These are phyloP conservation scores for Lampropteryx suffumata DNA, from an alignment of 2,888 invertebrate genomes.

Conservation along the genomic window DNA sequence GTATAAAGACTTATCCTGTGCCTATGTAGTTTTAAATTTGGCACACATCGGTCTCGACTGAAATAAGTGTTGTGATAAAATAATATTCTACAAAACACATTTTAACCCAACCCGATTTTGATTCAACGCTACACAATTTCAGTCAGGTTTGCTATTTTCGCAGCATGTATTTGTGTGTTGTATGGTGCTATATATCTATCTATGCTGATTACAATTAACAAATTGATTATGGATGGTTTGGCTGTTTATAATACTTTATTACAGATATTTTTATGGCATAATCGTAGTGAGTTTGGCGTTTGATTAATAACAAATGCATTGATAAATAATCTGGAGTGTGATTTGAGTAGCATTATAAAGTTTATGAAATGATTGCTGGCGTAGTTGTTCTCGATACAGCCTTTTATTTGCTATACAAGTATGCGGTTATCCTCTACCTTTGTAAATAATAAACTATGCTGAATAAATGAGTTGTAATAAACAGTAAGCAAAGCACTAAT, in stretches of 20 bases:
- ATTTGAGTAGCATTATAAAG: constrained; percentile 25
- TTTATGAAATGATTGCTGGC: constrained; percentile 17
- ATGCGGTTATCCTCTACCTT: background rate
- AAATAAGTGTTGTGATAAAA: constrained; percentile 45
- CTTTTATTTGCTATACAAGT: constrained; percentile 15
- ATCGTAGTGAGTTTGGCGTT: constrained; percentile 40
- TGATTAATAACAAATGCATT: constrained; percentile 11
- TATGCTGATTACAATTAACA: constrained; percentile 26
- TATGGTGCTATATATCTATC: constrained; percentile 36
- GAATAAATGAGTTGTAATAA: constrained; percentile 1
- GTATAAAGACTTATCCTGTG: too few species aligned
- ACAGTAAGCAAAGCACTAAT: constrained; percentile 11
- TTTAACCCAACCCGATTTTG: constrained; percentile 17
- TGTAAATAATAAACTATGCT: constrained; percentile 12
- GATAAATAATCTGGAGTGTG: constrained; percentile 20
- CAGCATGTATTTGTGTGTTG: constrained; percentile 44
- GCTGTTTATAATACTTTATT: constrained; percentile 23
- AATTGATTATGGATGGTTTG: constrained; percentile 15
- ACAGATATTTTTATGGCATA: constrained; percentile 18
- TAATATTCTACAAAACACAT: constrained; percentile 6
- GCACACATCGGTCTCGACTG: constrained; percentile 41
- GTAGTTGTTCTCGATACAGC: too few species aligned
- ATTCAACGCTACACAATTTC: constrained; percentile 50
- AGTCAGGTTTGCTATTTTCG: constrained; percentile 39
- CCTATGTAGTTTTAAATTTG: constrained; percentile 23